phyloP scores from a whole-genome alignment of 1,140 invertebrate species.

The Drosophila novamexicana region DNA sequence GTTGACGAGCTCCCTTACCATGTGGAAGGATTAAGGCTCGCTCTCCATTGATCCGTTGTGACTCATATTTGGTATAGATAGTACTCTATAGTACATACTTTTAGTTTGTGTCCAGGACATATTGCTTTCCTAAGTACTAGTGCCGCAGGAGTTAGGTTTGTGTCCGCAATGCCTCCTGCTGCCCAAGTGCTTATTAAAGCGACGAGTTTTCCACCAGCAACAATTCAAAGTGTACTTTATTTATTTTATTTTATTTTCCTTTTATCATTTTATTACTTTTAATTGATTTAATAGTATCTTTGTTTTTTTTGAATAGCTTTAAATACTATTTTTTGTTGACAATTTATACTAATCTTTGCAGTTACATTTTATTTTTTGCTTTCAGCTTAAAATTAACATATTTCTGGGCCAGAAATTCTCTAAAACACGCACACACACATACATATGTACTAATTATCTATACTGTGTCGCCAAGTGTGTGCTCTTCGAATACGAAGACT shows the following conservation, averaged over 20 bases:
- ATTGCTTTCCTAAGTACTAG: slow-evolving; percentile 85
- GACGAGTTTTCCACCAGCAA: slow-evolving; percentile 59
- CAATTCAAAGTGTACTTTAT: slow-evolving; percentile 26
- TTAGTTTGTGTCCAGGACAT: slow-evolving; percentile 6
- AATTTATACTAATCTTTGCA: slow-evolving; percentile 80
- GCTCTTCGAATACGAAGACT: slow-evolving; percentile 47
- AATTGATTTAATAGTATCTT: slow-evolving; percentile 61
- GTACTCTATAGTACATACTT: too few relatives aligned
- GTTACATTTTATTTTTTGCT: slow-evolving; percentile 52
- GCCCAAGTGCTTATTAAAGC: slow-evolving; percentile 85
- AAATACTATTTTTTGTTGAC: slow-evolving; percentile 69
- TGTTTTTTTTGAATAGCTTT: slow-evolving; percentile 68
- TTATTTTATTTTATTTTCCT: slow-evolving; percentile 33
- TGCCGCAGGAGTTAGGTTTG: slow-evolving; percentile 84
- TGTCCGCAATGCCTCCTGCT: slow-evolving; percentile 82
- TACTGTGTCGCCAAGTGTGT: slow-evolving; percentile 32
- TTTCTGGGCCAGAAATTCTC: slow-evolving; percentile 59
- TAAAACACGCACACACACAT: slow-evolving; percentile 49
- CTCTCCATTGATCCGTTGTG: too few relatives aligned
- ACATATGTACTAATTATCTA: slow-evolving; percentile 45
- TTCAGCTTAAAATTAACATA: slow-evolving; percentile 51
- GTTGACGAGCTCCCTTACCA: too few relatives aligned
- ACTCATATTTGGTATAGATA: too few relatives aligned
- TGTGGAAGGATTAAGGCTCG: slow-evolving; percentile 9
- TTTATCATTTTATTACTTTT: slow-evolving; percentile 66